Percentiles rank a stretch among this genome's conserved stretches.
phyloP scores from a whole-genome alignment of 2,113 vertebrate species.

The Arizona elegans region DNA sequence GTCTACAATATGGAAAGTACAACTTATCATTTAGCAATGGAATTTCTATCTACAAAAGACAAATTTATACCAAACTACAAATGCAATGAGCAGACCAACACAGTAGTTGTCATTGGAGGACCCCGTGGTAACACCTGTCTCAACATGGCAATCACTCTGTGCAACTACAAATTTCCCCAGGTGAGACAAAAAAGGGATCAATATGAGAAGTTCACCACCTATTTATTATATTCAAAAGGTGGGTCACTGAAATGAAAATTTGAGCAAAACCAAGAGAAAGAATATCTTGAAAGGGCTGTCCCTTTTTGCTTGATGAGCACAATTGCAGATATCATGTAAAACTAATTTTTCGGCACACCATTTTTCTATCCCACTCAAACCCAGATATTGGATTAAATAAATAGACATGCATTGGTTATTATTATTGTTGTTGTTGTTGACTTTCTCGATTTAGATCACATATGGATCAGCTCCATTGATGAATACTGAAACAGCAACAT shows the following conservation, averaged over 20 bases:
- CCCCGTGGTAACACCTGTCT: background rate
- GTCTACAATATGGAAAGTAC: rapidly evolving
- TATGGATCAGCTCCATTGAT: background rate
- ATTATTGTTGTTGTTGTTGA: no score
- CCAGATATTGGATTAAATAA: no score
- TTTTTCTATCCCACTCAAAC: no score
- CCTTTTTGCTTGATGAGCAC: no score
- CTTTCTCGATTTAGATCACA: background rate
- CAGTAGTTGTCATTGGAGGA: background rate
- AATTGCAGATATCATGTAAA: no score
- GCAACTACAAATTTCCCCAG: background rate
- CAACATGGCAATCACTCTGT: background rate
- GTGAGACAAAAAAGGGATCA: background rate
- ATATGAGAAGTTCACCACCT: background rate
- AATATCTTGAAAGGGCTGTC: no score
- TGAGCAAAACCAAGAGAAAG: background rate
- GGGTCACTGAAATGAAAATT: background rate
- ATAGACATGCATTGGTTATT: rapidly evolving
- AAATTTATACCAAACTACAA: background rate
- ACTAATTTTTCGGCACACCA: no score
- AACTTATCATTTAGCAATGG: background rate
- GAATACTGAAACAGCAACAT: background rate
- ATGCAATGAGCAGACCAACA: background rate
- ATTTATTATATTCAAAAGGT: background rate
- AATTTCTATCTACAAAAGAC: background rate